A percentile compares a stretch with the other conserved stretches of the same genome.
These are phyloP conservation scores for Pristionchus maxplancki DNA, from an alignment of 2,888 invertebrate species.

Conservation along the genomic window DNA sequence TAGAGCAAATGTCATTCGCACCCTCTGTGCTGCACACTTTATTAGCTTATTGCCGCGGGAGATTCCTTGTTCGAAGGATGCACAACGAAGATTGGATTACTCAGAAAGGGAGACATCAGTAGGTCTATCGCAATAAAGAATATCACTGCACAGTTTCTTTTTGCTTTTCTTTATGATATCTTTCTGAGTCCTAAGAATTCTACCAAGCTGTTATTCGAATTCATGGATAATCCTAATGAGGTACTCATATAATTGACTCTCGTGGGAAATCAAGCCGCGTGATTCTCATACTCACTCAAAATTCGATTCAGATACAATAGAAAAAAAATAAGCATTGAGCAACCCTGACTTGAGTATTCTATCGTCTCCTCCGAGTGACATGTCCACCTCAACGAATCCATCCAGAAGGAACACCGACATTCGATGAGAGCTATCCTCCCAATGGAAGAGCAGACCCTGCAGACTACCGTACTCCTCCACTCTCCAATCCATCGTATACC, in stretches of 20 bases:
- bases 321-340: background rate
- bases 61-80: background rate
- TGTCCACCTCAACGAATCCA: constrained; percentile 60
- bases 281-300: background rate
- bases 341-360: background rate
- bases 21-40: constrained; percentile 1
- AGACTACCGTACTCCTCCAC: background rate
- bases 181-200: too few species aligned
- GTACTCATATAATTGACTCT: background rate
- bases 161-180: too few species aligned
- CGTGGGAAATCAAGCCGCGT: background rate
- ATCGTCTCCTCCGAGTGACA: constrained; percentile 57
- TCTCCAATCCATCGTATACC: background rate
- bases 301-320: too few species aligned
- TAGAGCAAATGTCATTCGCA: background rate
- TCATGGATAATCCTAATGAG: background rate
- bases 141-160: background rate
- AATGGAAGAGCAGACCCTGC: constrained; percentile 61
- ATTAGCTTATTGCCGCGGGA: background rate
- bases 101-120: background rate
- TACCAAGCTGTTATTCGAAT: too few species aligned
- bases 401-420: constrained; percentile 59
- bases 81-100: background rate
- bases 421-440: constrained; percentile 58
- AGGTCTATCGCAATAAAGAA: background rate